A percentile compares a stretch with the other conserved stretches of the same genome.
Conservation (phyloP, 2,797 vertebrate species). For the Strix occidentalis region DNA sequence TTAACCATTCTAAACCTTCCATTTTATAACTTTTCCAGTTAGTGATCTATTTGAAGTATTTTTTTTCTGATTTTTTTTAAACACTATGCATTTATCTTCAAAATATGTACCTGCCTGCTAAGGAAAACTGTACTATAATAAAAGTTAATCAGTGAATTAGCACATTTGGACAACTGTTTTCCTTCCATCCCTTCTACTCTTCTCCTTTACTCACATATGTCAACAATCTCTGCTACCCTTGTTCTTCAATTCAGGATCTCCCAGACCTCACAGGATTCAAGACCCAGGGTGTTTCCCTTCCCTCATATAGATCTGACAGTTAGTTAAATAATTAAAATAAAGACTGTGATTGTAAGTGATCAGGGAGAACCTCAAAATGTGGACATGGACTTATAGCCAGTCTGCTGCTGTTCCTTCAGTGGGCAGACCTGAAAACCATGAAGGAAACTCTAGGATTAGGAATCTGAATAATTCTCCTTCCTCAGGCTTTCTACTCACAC, state of each 20-base stretch:
- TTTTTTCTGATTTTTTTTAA: not conserved
- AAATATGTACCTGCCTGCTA: not conserved
- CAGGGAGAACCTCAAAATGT: not conserved
- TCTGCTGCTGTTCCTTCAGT: not conserved
- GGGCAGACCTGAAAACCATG: not conserved
- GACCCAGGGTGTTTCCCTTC: not conserved
- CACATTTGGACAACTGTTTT: not conserved
- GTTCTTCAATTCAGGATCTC: not conserved
- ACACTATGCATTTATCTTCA: not conserved
- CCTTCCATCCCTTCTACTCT: not conserved
- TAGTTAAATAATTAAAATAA: not conserved
- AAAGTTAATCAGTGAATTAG: not conserved
- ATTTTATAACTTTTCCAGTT: not conserved
- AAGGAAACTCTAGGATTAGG: not conserved
- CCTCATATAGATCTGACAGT: not conserved
- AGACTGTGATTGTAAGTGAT: not conserved
- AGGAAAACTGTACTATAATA: not conserved
- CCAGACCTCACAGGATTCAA: not conserved
- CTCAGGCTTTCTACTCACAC: not conserved
- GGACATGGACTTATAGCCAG: not conserved
- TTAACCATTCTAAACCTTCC: not conserved
- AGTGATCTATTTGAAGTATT: not conserved
- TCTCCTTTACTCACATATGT: not conserved
- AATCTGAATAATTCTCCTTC: not conserved
- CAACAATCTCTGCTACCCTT: not conserved